Evolutionary conservation across 2,113 vertebrate species (phyloP), one percentile per base, ranked within the genome.

Genomic region (Sapajus apella): DNA sequence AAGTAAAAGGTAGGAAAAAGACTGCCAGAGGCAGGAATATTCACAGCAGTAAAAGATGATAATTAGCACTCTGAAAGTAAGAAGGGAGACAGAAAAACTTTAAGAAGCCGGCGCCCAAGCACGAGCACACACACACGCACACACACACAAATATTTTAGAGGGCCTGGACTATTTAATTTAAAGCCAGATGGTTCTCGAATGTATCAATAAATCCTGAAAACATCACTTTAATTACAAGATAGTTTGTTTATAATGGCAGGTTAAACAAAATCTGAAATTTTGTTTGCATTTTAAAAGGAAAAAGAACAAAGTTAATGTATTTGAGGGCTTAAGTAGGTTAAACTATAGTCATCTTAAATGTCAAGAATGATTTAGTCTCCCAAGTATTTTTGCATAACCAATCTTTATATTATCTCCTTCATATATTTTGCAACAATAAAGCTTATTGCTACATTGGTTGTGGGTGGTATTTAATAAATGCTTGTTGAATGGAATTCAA

Each of bases 401-500:
- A 50, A 7, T 47, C 10, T 82, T 91, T 58, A 43, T 37, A 70
- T 68, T 61, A 58, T 61, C 8, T 50, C 21, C 32, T 88, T 43
- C 16, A 8, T n/a, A 43, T 56, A 84, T 43, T 30, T 9, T 14
- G 25, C 7, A 55, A 55, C 4, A 73, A 16, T 27, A 21, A 58
- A 58, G 35, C 8, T 61, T 88, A 68, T 23, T 37, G 50, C 6
- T 81, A 27, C 30, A 45, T n/a, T 89, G 27, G 27, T 43, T 80
- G 8, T 84, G 16, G 16, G 30, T 88, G 23, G 5, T 3, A 20
- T 55, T 84, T 13, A 92, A n/a, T 77, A 45, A 95, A 72, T 56
- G 21, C 6, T 21, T 76, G 25, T 81, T 70, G 47, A 92, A 70
- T 21, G 90, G n/a, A 77, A 84, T 96, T 93, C 35, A 88, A 4